A percentile compares a stretch with the other conserved stretches of the same genome.
Conservation (phyloP, 2,888 invertebrate species). For the Autographa pulchrina region DNA sequence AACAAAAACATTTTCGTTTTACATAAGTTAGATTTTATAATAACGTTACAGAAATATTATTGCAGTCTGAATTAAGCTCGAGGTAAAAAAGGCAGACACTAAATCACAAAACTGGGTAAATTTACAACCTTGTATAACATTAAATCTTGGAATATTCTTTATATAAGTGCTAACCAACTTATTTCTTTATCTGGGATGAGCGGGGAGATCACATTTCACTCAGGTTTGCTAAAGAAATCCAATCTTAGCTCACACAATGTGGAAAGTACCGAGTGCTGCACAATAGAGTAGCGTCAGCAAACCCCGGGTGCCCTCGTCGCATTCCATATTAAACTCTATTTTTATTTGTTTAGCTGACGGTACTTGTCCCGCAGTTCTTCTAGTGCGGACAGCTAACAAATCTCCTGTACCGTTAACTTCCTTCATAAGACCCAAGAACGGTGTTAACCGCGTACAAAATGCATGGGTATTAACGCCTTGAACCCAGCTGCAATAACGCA, state of each 20-base stretch:
- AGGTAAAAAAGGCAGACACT: background rate
- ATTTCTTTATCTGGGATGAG: conserved; percentile 52
- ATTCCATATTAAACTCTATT: conserved; percentile 59
- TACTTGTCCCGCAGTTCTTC: conserved; percentile 27
- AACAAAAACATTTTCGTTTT: background rate
- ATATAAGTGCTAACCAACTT: conserved; percentile 57
- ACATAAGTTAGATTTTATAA: background rate
- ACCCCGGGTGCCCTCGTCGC: conserved; percentile 55
- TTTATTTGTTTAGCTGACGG: conserved; percentile 53
- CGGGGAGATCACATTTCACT: conserved; percentile 65
- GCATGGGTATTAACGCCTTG: background rate
- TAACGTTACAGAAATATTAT: too few species aligned
- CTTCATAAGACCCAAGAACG: background rate
- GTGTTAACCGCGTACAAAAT: background rate
- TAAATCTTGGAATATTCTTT: conserved; percentile 52
- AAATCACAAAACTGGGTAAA: conserved; percentile 1
- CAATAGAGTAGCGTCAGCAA: conserved; percentile 69
- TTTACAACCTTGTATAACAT: conserved; percentile 2
- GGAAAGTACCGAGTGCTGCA: conserved; percentile 63
- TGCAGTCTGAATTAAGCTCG: background rate
- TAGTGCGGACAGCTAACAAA: conserved; percentile 6
- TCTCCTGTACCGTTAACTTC: background rate
- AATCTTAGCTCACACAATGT: conserved; percentile 69
- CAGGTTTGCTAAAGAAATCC: conserved; percentile 72
- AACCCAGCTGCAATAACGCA: background rate